Evolutionary conservation across 2,888 invertebrate species (phyloP).

Genomic region (Ectobius pallidus): DNA sequence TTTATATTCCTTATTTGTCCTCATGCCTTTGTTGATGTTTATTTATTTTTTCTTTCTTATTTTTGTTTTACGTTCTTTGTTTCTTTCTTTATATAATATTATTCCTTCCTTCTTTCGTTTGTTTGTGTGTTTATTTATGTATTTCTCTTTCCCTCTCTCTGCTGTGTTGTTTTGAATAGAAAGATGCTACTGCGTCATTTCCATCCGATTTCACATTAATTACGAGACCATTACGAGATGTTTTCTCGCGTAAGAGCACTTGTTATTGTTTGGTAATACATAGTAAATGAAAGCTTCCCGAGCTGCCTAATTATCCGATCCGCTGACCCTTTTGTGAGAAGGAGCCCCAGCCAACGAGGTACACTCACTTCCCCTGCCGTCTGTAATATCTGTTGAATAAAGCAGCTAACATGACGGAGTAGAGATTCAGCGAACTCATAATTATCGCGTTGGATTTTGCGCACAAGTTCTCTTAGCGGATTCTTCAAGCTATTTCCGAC

Average conservation of each 20-base stretch:
- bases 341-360: not conserved
- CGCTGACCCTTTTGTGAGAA: constrained; percentile 36
- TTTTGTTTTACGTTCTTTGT: too few relatives aligned
- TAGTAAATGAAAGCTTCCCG: constrained; percentile 4
- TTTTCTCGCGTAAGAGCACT: constrained; percentile 34
- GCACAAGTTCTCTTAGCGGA: too few relatives aligned
- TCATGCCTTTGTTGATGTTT: too few relatives aligned
- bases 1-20: too few relatives aligned
- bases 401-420: too few relatives aligned
- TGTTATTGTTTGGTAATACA: constrained; percentile 33
- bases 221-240: constrained; percentile 25
- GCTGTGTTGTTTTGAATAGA: not conserved
- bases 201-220: constrained; percentile 37
- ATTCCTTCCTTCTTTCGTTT: too few relatives aligned
- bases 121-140: too few relatives aligned
- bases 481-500: too few relatives aligned
- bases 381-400: too few relatives aligned
- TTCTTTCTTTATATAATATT: not conserved
- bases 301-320: constrained; percentile 35
- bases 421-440: too few relatives aligned
- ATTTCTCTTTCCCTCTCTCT: not conserved
- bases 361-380: not conserved
- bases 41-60: too few relatives aligned
- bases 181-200: constrained; percentile 22
- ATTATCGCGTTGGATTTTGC: too few relatives aligned